Conservation (phyloP, 2,113 vertebrate species). For the Pachyramphus minor region DNA sequence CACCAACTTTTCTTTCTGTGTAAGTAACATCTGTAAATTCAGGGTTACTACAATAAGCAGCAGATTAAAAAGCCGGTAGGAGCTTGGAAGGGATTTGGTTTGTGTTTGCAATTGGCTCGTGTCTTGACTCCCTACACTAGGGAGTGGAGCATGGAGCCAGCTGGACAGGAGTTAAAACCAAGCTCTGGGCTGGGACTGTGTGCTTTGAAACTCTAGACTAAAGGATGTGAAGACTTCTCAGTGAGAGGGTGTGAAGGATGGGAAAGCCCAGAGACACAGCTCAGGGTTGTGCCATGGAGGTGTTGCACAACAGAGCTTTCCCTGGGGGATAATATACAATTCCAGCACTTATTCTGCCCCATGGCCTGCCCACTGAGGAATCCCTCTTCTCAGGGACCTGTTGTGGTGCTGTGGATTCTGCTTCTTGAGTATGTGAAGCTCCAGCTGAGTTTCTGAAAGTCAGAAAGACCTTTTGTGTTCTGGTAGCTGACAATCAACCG, state of each 20-base stretch:
- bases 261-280: neutral
- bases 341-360: neutral
- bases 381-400: neutral
- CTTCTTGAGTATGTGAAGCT: fast-evolving
- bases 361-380: fast-evolving
- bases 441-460: neutral
- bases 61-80: constrained; percentile 27
- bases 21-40: neutral
- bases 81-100: constrained; percentile 11
- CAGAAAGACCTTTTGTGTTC: neutral
- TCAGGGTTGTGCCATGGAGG: fast-evolving
- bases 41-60: neutral
- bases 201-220: neutral
- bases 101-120: neutral
- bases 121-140: neutral
- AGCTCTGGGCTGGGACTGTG: neutral
- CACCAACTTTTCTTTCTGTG: neutral
- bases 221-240: neutral
- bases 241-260: neutral
- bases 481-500: neutral
- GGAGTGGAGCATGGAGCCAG: neutral
- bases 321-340: fast-evolving
- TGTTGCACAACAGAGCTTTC: neutral
- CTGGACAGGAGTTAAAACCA: neutral
- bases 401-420: neutral